Evolutionary conservation across 1,140 invertebrate species (phyloP), one percentile per base, ranked within the genome.

Genomic region (Drosophila subpulchrella): DNA sequence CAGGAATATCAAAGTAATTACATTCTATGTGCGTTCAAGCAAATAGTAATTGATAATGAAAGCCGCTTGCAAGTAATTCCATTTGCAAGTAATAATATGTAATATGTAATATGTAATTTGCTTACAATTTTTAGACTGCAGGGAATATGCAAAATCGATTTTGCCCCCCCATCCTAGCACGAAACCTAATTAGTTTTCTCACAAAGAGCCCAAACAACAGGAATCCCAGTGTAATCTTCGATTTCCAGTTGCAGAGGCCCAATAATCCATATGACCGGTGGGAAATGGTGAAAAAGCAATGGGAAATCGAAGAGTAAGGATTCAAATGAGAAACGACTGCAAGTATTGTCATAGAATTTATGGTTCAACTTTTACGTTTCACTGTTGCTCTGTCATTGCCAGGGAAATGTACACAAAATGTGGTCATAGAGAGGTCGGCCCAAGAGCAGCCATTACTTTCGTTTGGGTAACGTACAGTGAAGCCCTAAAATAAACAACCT

Each of bases 151-250:
- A 10, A 30, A 59, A 17, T 39, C 60, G 54, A 34, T 59, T 41
- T 27, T 32, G 15, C 30, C 47, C 39, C 39, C 11, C 7, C 13
- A 12, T 11, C 8, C 24, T 27, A 24, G 32, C 47, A 24, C 15
- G 5, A 67, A 70, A 46, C 17, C 30, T 67, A 55, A 70, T 70
- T 70, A 55, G 41, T 67, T 70, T 70, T 34, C 53, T 30, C 41
- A 56, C 50, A 5, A 11, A 39, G 34, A 17, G 17, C 17, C 20
- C 12, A 24, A 34, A 15, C 41, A 51, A 56, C 44, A 36, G n/a
- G 20, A 36, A 51, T 53, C 30, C 10, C 20, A 77, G 38, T 50
- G 32, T 56, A 61, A 70, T 77, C 50, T 77, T 70, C 68, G 75
- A 66, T 76, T 56, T 76, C 8, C 38, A 36, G 27, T 27, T 27